Base-by-base conservation (phyloP, 2,113 vertebrate species). In the Sturnus vulgaris region DNA sequence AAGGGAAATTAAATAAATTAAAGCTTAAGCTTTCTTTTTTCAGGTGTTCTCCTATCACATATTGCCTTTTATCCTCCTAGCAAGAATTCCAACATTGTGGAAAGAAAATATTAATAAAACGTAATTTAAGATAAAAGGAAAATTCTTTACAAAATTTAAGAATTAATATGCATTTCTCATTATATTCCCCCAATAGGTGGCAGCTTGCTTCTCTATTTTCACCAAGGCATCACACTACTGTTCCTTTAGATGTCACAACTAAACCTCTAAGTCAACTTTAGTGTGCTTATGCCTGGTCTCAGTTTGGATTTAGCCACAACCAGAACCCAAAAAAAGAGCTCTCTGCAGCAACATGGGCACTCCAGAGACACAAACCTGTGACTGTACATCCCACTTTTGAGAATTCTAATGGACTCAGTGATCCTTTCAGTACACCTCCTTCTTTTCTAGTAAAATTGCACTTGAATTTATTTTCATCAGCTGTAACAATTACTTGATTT, bases 131-230 rank as follows among this genome's bases (percentile, higher is more conserved):
- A 77, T 39, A 64, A 20, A 73, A 52, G 63, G 15, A 69, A 72
- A 4, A 39, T 17, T 73, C 33, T 52, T 75, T 46, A 44, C 37
- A 80, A 80, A 63, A 80, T 89, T 85, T 90, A 72, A 73, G 25
- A 37, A 79, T 68, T 50, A 89, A 60, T 35, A 75, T 20, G 14
- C 19, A n/a, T 55, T 20, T 85, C 40, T 65, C 57, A 56, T 68
- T 68, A 69, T 35, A 87, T 80, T 80, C 59, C 30, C 42, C 64
- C 63, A 59, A 66, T 46, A 95, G 57, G 42, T 88, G 61, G 73
- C 49, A 87, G 64, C 49, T 94, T 81, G 17, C 64, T 93, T 94
- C 78, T 65, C 59, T 37, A 72, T 84, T 91, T 94, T 33, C 47
- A 80, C 37, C 35, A 52, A 63, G 60, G 10, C 63, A 63, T 78